Conservation (phyloP, 2,797 vertebrate genomes). For the Cryptoprocta ferox region DNA sequence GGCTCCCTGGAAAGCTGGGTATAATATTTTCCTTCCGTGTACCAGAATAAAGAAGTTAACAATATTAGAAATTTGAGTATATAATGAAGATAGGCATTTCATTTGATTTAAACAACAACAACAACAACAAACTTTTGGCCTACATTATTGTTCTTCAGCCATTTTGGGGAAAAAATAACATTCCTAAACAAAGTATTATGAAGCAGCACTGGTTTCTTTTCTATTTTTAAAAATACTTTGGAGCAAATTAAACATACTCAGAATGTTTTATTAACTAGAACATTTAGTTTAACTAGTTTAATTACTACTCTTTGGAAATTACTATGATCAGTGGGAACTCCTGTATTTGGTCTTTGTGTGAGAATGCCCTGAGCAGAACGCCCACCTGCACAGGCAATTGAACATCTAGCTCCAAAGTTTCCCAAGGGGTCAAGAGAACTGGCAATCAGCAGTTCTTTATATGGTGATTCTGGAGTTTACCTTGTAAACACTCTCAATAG, state of each 20-base stretch:
- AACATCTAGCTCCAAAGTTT: background rate
- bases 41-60: conserved; percentile 24
- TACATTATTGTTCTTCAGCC: conserved; percentile 15
- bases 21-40: background rate
- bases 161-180: background rate
- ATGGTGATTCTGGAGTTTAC: background rate
- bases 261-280: conserved; percentile 73
- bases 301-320: conserved; percentile 68
- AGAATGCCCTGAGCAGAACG: background rate
- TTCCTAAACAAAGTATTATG: background rate
- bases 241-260: conserved; percentile 54
- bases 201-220: conserved; percentile 42
- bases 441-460: background rate
- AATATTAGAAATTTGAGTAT: background rate
- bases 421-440: conserved; percentile 2
- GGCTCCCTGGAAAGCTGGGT: background rate
- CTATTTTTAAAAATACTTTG: conserved; percentile 66
- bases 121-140: background rate
- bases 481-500: conserved; percentile 5
- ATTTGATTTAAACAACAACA: background rate
- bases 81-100: conserved; percentile 31
- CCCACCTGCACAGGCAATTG: background rate
- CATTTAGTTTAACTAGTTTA: conserved; percentile 66
- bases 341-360: conserved; percentile 39
- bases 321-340: conserved; percentile 51